Evolutionary conservation across 2,113 vertebrate species (phyloP).

Genomic region (Grammomys dolichurus): DNA sequence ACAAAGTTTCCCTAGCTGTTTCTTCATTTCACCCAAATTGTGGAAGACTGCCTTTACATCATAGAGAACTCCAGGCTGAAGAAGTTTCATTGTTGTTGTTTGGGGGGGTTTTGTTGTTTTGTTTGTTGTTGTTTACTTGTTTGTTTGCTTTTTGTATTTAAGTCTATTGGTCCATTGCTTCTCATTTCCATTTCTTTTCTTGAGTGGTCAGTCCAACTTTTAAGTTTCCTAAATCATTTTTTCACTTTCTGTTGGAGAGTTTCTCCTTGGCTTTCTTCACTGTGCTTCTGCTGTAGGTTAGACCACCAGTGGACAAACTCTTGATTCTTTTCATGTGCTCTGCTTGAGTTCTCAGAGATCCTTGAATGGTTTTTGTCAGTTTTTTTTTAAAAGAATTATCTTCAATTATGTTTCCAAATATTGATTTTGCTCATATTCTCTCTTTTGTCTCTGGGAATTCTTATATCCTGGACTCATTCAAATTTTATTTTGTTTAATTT

Average conservation of each 20-base stretch:
- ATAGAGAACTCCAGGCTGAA: background rate
- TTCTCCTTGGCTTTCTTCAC: background rate
- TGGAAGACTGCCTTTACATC: background rate
- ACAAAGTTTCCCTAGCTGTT: background rate
- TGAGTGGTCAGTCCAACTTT: background rate
- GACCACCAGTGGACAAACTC: background rate
- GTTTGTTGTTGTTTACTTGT: too few relatives aligned
- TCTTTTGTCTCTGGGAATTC: background rate
- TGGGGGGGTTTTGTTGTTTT: too few relatives aligned
- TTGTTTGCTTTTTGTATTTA: background rate
- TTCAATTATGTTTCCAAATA: background rate
- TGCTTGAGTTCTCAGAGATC: background rate
- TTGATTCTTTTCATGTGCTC: background rate
- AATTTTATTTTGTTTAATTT: constrained; percentile 41
- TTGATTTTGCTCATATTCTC: background rate
- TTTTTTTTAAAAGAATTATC: constrained; percentile 1
- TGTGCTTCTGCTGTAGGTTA: background rate
- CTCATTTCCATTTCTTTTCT: background rate
- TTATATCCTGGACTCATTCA: background rate
- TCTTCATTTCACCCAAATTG: background rate
- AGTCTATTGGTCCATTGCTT: background rate
- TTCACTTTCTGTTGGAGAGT: background rate
- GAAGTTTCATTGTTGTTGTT: background rate
- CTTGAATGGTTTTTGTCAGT: background rate
- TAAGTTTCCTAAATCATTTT: background rate